Evolutionary conservation across 2,888 invertebrate genomes (phyloP), one percentile per base, ranked within the genome.

Genomic region (Chromoteleia sp.): DNA sequence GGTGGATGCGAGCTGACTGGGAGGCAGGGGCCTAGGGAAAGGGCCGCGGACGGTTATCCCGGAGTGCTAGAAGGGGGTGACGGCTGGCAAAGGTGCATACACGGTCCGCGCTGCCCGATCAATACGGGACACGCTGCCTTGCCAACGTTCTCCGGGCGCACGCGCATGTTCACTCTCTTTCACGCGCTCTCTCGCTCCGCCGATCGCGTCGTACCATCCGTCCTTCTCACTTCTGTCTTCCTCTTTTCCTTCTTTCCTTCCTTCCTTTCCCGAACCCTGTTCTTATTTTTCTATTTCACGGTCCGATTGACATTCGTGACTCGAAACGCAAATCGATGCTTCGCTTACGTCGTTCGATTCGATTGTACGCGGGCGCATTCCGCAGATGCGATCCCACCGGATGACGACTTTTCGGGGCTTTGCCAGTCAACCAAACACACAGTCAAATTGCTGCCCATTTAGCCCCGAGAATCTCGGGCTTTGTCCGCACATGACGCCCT

Each of bases 71-170:
- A 25, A 56, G 45, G 50, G 65, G 50, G 67, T n/a, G n/a, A n/a
- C n/a, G 73, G 36, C 33, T 67, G 33, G 52, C 59, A 59, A 71
- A 65, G 68, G 71, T 78, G 78, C 73, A 78, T 71, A 78, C 52
- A 73, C 77, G 63, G 73, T 67, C 70, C 70, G 81, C 58, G 75
- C 59, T 59, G 81, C 39, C 73, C 76, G 81, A 81, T 81, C 81
- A 81, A 81, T 76, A 81, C 81, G 61, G 71, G 58, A 81, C 71
- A 81, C 58, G 70, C 81, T 76, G 73, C 76, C 81, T 81, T 81
- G 81, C 81, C 75, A 81, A 81, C 81, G 75, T 71, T 68, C 74
- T 74, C 75, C 75, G 63, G 68, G 80, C 65, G 54, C 80, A 59
- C 54, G 63, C 70, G 54, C 80, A 65, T 17, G 5, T 10, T 65